Base-by-base conservation (phyloP, 2,113 vertebrate genomes). In the Egretta garzetta region DNA sequence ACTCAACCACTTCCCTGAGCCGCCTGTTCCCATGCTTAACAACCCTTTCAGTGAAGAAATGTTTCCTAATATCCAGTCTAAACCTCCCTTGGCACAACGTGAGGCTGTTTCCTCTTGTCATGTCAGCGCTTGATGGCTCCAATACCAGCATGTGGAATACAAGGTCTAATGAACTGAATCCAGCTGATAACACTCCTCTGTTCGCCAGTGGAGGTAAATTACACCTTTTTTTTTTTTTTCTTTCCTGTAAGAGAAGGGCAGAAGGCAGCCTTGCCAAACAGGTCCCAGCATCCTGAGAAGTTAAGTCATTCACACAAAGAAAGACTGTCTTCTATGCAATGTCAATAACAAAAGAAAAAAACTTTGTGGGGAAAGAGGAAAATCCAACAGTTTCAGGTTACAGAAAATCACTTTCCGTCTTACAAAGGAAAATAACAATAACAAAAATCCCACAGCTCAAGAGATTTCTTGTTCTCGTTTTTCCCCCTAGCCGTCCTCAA, bases 381-480 rank as follows among this genome's bases (percentile, higher is more conserved):
- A 96, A 92, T 63, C 55, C 71, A 88, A 1, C 1, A 2, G 50
- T 80, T 94, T 80, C 55, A 30, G 10, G 39, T 80, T 86, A 86
- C 79, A 94, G 74, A 62, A 94, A 91, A 90, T 45, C 39, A 41
- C 79, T 81, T 92, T 92, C 17, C 17, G n/a, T 92, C 21, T 90
- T 88, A 72, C 32, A 75, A 90, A 92, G 45, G 53, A 86, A 95
- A 88, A 88, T 35, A 96, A 93, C 70, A 95, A 49, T 26, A 92
- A 88, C 28, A 86, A 55, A 86, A 77, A 6, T 21, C 27, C 55
- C 89, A 50, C 20, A 73, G 75, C 45, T 86, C 37, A 80, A 79
- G 59, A 60, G 75, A 77, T 56, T 73, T 73, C n/a, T 64, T 64
- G 53, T 88, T 92, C 72, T 86, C 4, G 3, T 87, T 92, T 90